Evolutionary conservation across 2,113 vertebrate species (phyloP).

Genomic region (Chaetorhynchus papuensis): DNA sequence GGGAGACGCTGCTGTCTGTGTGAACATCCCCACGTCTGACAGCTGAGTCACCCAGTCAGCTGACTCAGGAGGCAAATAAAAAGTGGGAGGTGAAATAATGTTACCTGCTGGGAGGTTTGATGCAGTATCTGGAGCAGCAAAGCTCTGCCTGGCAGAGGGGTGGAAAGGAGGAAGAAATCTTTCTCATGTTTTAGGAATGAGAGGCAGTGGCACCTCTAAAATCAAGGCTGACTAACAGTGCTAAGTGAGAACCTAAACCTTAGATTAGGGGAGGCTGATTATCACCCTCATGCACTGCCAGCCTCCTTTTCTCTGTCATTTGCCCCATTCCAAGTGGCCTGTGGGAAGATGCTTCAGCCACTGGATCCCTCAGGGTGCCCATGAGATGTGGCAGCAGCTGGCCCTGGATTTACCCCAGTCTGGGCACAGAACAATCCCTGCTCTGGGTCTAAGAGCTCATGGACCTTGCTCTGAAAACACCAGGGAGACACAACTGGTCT

Average conservation of each 20-base stretch:
- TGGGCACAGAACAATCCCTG: background rate
- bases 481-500: rapidly evolving
- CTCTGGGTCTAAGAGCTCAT: background rate
- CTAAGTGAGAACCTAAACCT: background rate
- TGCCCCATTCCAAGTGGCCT: background rate
- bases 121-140: background rate
- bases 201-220: background rate
- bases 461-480: background rate
- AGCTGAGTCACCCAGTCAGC: conserved; percentile 14
- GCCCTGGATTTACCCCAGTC: background rate
- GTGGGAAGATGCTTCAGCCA: background rate
- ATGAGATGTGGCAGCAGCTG: background rate
- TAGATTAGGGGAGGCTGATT: background rate
- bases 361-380: background rate
- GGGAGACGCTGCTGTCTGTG: background rate
- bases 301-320: background rate
- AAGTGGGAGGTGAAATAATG: conserved; percentile 48
- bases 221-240: background rate
- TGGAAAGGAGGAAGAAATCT: background rate
- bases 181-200: background rate
- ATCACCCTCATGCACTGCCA: background rate
- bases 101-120: background rate
- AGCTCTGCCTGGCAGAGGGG: background rate
- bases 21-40: conserved; percentile 35
- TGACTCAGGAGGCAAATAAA: conserved; percentile 23